These are phyloP conservation scores for Philopedon plagiatum DNA, from an alignment of 2,888 invertebrate species.

Conservation along the genomic window DNA sequence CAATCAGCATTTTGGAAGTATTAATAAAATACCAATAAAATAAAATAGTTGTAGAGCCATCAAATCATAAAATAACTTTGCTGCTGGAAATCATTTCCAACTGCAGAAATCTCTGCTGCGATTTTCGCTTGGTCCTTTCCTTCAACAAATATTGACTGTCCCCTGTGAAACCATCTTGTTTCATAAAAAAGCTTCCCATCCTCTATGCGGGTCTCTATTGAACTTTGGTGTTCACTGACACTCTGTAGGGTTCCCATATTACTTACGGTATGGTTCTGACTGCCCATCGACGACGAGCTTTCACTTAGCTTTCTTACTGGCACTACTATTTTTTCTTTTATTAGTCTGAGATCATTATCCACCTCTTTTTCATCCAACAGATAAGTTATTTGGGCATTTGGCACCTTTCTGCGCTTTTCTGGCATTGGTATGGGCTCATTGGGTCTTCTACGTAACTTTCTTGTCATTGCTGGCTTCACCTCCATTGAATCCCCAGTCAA, in stretches of 20 bases:
- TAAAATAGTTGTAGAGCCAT: too few species aligned
- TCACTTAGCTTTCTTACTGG: conserved; percentile 73
- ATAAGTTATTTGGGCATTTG: conserved; percentile 87
- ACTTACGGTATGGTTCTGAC: conserved; percentile 34
- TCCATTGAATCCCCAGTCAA: conserved; percentile 75
- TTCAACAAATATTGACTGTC: conserved; percentile 85
- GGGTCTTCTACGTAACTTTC: conserved; percentile 91
- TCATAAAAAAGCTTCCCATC: conserved; percentile 95
- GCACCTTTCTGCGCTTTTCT: conserved; percentile 88
- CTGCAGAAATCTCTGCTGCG: conserved; percentile 91
- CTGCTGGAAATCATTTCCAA: conserved; percentile 92
- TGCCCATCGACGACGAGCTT: conserved; percentile 52
- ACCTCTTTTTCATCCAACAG: conserved; percentile 87
- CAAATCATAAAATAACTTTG: too few species aligned
- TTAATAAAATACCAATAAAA: too few species aligned
- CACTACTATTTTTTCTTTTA: conserved; percentile 70
- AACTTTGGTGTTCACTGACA: conserved; percentile 59
- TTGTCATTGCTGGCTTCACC: conserved; percentile 95
- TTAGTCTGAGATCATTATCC: conserved; percentile 41
- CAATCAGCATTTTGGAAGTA: too few species aligned
- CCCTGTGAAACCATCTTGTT: conserved; percentile 95
- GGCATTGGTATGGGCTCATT: conserved; percentile 94
- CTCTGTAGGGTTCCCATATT: conserved; percentile 26
- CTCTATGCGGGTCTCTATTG: conserved; percentile 90
- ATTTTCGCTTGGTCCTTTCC: conserved; percentile 87